phyloP scores from a whole-genome alignment of 2,113 vertebrate genomes.

The Oncorhynchus clarkii region DNA sequence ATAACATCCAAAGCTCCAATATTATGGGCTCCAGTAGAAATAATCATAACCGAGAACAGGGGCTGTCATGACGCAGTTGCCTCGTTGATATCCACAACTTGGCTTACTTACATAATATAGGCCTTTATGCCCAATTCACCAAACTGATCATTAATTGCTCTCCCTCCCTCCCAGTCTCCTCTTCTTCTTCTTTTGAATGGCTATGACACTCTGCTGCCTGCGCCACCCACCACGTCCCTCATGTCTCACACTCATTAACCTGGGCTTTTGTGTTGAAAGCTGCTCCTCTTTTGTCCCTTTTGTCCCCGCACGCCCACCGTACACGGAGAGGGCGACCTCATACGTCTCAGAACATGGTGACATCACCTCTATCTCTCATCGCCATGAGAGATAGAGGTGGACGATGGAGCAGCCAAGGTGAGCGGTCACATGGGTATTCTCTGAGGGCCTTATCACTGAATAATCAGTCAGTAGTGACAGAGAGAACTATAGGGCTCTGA shows the following conservation, averaged over 20 bases:
- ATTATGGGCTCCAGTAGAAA: conserved; percentile 56
- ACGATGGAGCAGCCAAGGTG: conserved; percentile 66
- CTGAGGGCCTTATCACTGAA: conserved; percentile 66
- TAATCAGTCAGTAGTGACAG: conserved; percentile 46
- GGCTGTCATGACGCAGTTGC: conserved; percentile 23
- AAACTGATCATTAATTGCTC: conserved; percentile 67
- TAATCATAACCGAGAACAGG: conserved; percentile 62
- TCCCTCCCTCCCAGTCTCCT: conserved; percentile 37
- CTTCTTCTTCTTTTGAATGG: conserved; percentile 53
- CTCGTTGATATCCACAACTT: conserved; percentile 49
- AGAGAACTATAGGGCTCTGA: no score
- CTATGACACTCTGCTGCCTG: conserved; percentile 66
- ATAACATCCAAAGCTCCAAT: conserved; percentile 64
- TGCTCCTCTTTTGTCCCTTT: conserved; percentile 50
- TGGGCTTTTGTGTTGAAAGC: conserved; percentile 61
- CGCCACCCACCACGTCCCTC: conserved; percentile 66
- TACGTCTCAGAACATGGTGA: conserved; percentile 65
- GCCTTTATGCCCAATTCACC: conserved; percentile 57
- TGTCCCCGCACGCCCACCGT: conserved; percentile 67
- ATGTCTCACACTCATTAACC: conserved; percentile 71
- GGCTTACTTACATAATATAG: conserved; percentile 66
- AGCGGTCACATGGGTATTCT: conserved; percentile 63
- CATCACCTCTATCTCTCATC: conserved; percentile 68
- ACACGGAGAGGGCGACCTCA: conserved; percentile 62
- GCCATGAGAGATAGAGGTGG: conserved; percentile 1